These are phyloP conservation scores for Cacatua alba DNA, from an alignment of 2,113 vertebrate genomes.

Conservation along the genomic window DNA sequence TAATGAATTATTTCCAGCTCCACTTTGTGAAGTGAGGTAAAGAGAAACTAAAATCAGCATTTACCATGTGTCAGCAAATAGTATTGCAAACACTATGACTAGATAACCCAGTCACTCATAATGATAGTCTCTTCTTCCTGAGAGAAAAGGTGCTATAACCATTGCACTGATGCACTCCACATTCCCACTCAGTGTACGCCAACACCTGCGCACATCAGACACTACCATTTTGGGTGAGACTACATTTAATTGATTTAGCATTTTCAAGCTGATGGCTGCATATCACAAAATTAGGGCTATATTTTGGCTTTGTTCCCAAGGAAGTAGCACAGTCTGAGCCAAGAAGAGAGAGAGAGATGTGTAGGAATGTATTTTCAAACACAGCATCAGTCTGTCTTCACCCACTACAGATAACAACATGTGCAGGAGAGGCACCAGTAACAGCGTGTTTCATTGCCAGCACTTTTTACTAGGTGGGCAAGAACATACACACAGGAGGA, in stretches of 20 bases:
- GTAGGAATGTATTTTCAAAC: not conserved
- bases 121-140: not conserved
- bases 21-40: not conserved
- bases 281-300: not conserved
- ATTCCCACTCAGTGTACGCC: not conserved
- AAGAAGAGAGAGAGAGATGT: not conserved
- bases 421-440: not conserved
- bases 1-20: constrained; percentile 14
- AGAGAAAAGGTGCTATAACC: not conserved
- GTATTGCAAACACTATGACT: not conserved
- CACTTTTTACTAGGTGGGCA: not conserved
- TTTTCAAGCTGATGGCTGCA: not conserved
- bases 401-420: fast-evolving
- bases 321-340: not conserved
- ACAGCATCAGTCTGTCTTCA: not conserved
- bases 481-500: not conserved
- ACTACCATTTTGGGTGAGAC: not conserved
- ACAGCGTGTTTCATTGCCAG: not conserved
- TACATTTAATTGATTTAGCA: not conserved
- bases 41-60: not conserved
- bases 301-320: not conserved
- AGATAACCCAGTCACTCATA: not conserved
- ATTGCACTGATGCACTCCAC: not conserved
- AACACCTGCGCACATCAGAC: not conserved
- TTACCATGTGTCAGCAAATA: not conserved